Percentiles rank a stretch among this genome's conserved stretches.
Conservation (phyloP, 2,888 invertebrate genomes). For the Anaspis maculata region DNA sequence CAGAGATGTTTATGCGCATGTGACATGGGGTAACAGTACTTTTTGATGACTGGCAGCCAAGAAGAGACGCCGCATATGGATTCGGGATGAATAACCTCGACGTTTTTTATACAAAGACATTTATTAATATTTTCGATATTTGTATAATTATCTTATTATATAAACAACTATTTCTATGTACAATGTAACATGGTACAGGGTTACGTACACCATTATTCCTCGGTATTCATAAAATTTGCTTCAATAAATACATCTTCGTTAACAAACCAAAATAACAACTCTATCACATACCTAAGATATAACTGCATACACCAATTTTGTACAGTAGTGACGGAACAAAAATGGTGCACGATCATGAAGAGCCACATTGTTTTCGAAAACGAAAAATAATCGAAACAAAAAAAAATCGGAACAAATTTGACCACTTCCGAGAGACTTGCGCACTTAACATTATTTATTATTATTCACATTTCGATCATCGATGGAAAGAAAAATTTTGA, state of each 20-base stretch:
- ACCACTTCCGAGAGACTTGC: too few species aligned
- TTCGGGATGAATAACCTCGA: too few species aligned
- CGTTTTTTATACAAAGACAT: conserved; percentile 41
- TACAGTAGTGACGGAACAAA: conserved; percentile 11
- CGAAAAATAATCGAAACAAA: conserved; percentile 8
- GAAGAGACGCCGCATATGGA: too few species aligned
- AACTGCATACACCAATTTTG: conserved; percentile 21
- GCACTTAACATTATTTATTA: too few species aligned
- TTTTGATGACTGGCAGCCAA: too few species aligned
- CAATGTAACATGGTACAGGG: conserved; percentile 43
- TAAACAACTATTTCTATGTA: conserved; percentile 45
- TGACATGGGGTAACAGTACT: too few species aligned
- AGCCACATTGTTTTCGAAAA: too few species aligned
- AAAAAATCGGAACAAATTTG: too few species aligned
- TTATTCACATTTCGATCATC: too few species aligned
- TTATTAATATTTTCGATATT: conserved; percentile 43
- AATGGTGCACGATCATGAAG: conserved; percentile 14
- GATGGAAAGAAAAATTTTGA: conserved; percentile 10
- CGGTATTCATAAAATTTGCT: conserved; percentile 29
- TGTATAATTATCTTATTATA: conserved; percentile 42
- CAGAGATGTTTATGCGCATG: too few species aligned
- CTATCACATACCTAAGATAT: conserved; percentile 30
- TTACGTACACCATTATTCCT: conserved; percentile 35
- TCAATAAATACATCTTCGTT: conserved; percentile 27
- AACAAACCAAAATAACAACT: conserved; percentile 33